These are phyloP conservation scores for Epinephelus fuscoguttatus DNA, from an alignment of 2,113 vertebrate genomes.

Conservation along the genomic window DNA sequence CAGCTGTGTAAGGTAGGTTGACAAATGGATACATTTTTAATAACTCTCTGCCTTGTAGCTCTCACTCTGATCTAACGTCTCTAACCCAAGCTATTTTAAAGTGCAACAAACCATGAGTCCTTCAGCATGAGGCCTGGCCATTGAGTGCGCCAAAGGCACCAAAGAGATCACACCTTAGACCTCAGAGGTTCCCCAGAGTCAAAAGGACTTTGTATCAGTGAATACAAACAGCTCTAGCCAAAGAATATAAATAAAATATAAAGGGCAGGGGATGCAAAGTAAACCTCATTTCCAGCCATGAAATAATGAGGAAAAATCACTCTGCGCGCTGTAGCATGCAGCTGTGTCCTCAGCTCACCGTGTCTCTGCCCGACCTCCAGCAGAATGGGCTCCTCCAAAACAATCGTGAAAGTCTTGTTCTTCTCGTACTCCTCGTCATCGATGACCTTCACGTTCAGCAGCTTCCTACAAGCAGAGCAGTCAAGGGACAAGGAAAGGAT, in stretches of 20 bases:
- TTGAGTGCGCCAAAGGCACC: conserved; percentile 2
- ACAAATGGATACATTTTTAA: not conserved
- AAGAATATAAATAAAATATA: conserved; percentile 34
- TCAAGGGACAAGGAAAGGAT: not conserved
- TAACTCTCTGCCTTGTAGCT: not conserved
- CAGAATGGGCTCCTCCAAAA: conserved; percentile 86
- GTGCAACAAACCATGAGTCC: not conserved
- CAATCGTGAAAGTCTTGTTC: conserved; percentile 88
- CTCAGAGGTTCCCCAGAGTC: not conserved
- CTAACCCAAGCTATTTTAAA: not conserved
- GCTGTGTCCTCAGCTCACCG: conserved; percentile 74
- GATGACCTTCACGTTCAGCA: conserved; percentile 89
- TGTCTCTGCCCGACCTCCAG: conserved; percentile 86
- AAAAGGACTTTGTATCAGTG: not conserved
- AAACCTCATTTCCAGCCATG: conserved; percentile 2
- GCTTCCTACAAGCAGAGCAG: conserved; percentile 79
- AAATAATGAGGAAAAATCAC: conserved; percentile 7
- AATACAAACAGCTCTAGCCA: not conserved
- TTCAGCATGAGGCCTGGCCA: conserved; percentile 1
- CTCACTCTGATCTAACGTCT: not conserved
- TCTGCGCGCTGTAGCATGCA: not conserved
- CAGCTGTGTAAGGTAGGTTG: not conserved
- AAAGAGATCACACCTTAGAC: not conserved
- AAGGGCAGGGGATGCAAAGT: not conserved
- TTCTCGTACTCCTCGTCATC: conserved; percentile 92